Evolutionary conservation across 2,888 invertebrate species (phyloP), one percentile per base, ranked within the genome.

Genomic region (Mimumesa dahlbomi): DNA sequence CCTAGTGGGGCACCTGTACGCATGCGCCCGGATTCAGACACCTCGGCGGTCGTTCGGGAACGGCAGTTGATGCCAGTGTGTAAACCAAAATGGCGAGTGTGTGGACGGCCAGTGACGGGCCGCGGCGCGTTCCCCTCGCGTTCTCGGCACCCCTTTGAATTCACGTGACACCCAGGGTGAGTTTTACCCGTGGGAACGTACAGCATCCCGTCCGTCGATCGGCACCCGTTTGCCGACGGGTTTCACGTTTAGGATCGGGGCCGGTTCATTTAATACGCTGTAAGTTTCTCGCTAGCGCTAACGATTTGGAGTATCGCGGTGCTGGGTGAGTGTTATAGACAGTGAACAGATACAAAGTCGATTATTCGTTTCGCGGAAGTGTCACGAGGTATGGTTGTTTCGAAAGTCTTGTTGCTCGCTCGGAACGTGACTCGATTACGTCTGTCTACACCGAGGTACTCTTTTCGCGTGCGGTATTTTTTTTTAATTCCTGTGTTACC

Each of bases 1-100:
- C n/a, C n/a, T n/a, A n/a, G n/a, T n/a, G n/a, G n/a, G 79, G 77
- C 79, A 79, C 81, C 79, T 79, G 79, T 79, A 75, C 79, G 79
- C 79, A 67, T 68, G 79, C 81, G 81, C 58, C 29, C 7, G n/a
- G 4, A 25, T 36, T 46, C 58, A 53, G 56, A 77, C 77, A 79
- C 71, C 75, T 75, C 58, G 54, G 54, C 21, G 66, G 21, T 40
- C 48, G 61, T 62, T 52, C 45, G 45, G 18, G 53, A 69, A 57
- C 65, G 64, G 40, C 79, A 79, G 79, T n/a, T n/a, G n/a, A n/a
- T n/a, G n/a, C n/a, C n/a, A n/a, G n/a, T n/a, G n/a, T 79, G 70
- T 61, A 71, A 81, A 79, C 49, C 77, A 81, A 81, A 77, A 81
- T 81, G 81, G 81, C 81, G 81, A 70, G 69, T 11, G 65, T 22